Percentiles rank a stretch among this genome's conserved stretches.
Evolutionary conservation across 1,140 invertebrate species (phyloP).

Genomic region (Cotesia chilonis): DNA sequence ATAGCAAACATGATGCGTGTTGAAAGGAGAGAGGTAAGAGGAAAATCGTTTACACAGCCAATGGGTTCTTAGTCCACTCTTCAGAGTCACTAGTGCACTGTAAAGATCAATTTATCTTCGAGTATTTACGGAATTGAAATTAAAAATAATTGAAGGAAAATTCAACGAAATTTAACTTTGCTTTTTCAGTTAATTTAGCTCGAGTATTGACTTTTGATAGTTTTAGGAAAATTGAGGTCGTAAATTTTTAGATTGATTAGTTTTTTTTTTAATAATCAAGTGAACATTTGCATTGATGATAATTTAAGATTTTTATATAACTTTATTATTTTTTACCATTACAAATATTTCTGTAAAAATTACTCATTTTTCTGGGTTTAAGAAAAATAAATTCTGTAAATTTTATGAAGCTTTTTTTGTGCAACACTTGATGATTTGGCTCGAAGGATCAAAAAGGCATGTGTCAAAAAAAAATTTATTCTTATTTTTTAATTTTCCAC

Average conservation of each 20-base stretch:
- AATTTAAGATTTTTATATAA: too few species aligned
- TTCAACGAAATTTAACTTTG: too few species aligned
- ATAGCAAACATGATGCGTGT: conserved; percentile 56
- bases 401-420: too few species aligned
- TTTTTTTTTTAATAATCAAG: too few species aligned
- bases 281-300: too few species aligned
- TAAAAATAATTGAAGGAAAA: neutral
- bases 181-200: neutral
- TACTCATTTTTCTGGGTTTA: too few species aligned
- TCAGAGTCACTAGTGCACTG: conserved; percentile 6
- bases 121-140: conserved; percentile 5
- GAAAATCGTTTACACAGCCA: conserved; percentile 44
- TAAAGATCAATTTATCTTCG: conserved; percentile 5
- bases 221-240: neutral
- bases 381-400: too few species aligned
- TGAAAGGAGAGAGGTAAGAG: conserved; percentile 10
- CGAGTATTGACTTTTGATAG: neutral
- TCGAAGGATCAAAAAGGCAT: neutral
- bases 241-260: too few species aligned
- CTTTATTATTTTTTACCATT: too few species aligned
- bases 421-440: too few species aligned
- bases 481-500: neutral
- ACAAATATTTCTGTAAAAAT: too few species aligned
- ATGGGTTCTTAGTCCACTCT: conserved; percentile 14
- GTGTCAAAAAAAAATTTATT: neutral